phyloP scores from a whole-genome alignment of 1,140 invertebrate species.

The Tetraneura akinire region DNA sequence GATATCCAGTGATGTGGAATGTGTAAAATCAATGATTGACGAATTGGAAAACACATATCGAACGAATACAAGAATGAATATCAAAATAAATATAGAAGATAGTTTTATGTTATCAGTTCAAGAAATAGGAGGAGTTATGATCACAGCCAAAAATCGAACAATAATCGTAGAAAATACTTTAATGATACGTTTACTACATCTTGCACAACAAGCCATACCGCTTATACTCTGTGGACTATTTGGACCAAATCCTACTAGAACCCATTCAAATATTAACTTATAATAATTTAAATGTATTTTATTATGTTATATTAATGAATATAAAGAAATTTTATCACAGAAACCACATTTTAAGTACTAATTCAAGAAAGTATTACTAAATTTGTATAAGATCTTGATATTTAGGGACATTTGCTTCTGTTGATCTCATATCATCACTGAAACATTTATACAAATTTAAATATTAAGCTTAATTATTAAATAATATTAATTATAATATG shows the following conservation, averaged over 20 bases:
- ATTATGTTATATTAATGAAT: background rate
- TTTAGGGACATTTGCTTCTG: constrained; percentile 16
- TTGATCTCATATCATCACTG: constrained; percentile 1
- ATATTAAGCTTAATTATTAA: background rate
- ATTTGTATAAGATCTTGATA: constrained; percentile 50
- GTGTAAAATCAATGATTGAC: background rate
- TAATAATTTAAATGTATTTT: background rate
- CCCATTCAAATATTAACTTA: background rate
- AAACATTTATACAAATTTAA: constrained; percentile 22
- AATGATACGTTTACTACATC: background rate
- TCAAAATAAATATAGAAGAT: constrained; percentile 14
- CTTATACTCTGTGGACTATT: constrained; percentile 19
- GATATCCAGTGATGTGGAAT: background rate
- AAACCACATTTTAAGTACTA: constrained; percentile 25
- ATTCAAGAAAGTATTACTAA: background rate
- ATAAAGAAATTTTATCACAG: constrained; percentile 34
- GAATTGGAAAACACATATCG: background rate
- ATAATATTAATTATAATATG: background rate
- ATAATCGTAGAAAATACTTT: constrained; percentile 14
- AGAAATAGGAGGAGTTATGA: background rate
- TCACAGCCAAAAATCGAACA: background rate
- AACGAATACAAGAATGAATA: background rate
- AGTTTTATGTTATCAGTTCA: background rate
- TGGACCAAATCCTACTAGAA: constrained; percentile 25
- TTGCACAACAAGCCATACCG: background rate